These are phyloP conservation scores for Micromesistius poutassou DNA, from an alignment of 2,797 vertebrate species.

Conservation along the genomic window DNA sequence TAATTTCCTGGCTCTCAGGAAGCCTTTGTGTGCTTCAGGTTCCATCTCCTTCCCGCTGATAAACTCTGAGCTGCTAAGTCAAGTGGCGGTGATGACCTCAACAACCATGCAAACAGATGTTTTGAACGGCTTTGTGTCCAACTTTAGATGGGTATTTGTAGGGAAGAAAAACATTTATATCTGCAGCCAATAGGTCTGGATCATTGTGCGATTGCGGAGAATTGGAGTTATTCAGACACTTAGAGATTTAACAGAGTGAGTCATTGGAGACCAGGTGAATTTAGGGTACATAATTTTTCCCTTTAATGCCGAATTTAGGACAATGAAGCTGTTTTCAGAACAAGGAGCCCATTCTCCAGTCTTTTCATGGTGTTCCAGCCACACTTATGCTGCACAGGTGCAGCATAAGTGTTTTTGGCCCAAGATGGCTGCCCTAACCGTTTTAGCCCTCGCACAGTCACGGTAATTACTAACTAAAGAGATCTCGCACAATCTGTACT, in stretches of 20 bases:
- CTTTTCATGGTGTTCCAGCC: not conserved
- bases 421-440: not conserved
- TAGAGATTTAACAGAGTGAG: too few species aligned
- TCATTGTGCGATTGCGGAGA: too few species aligned
- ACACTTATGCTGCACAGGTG: not conserved
- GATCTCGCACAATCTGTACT: not conserved
- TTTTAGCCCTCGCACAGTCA: not conserved
- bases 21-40: not conserved
- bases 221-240: too few species aligned
- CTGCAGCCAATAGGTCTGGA: too few species aligned
- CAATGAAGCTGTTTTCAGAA: not conserved
- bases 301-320: not conserved
- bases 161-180: too few species aligned
- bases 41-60: not conserved
- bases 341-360: not conserved
- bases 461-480: not conserved
- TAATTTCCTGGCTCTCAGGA: not conserved
- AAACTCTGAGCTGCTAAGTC: not conserved
- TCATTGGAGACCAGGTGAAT: too few species aligned
- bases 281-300: too few species aligned
- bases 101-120: too few species aligned
- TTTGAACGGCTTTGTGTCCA: too few species aligned
- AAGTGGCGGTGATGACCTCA: not conserved
- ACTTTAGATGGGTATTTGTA: too few species aligned
- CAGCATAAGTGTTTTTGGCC: not conserved